These are phyloP conservation scores for Eustalomyia histrio DNA, from an alignment of 2,888 invertebrate species.

Conservation along the genomic window DNA sequence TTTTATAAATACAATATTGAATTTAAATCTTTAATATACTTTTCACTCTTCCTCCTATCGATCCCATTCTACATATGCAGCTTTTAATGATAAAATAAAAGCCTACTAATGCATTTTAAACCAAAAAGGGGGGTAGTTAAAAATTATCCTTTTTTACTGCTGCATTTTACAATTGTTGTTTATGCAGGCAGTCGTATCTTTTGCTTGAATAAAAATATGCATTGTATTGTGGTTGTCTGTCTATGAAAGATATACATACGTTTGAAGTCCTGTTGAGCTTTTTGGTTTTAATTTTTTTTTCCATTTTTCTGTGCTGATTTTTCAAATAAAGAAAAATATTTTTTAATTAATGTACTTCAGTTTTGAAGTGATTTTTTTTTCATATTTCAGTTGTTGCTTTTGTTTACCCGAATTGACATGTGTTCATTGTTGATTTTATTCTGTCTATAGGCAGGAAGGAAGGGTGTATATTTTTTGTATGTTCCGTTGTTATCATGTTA, in stretches of 20 bases:
- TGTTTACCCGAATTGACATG: slow-evolving; percentile 52
- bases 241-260: not conserved
- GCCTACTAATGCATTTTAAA: slow-evolving; percentile 52
- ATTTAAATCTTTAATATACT: not conserved
- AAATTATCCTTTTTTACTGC: slow-evolving; percentile 4
- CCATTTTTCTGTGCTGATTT: not conserved
- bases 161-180: slow-evolving; percentile 44
- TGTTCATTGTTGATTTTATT: slow-evolving; percentile 45
- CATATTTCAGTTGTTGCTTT: slow-evolving; percentile 49
- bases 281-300: slow-evolving; percentile 30
- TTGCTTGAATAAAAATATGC: not conserved
- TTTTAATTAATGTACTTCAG: slow-evolving; percentile 65
- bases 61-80: not conserved
- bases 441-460: slow-evolving; percentile 40
- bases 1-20: not conserved
- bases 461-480: slow-evolving; percentile 38
- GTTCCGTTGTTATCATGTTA: slow-evolving; percentile 58
- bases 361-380: slow-evolving; percentile 54
- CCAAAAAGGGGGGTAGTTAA: slow-evolving; percentile 23
- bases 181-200: not conserved
- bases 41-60: not conserved
- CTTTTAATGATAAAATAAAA: slow-evolving; percentile 60
- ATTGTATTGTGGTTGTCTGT: slow-evolving; percentile 15
- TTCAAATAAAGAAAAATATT: slow-evolving; percentile 59
- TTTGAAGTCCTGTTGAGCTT: slow-evolving; percentile 4